phyloP scores from a whole-genome alignment of 2,113 vertebrate species.

The Nerophis ophidion region DNA sequence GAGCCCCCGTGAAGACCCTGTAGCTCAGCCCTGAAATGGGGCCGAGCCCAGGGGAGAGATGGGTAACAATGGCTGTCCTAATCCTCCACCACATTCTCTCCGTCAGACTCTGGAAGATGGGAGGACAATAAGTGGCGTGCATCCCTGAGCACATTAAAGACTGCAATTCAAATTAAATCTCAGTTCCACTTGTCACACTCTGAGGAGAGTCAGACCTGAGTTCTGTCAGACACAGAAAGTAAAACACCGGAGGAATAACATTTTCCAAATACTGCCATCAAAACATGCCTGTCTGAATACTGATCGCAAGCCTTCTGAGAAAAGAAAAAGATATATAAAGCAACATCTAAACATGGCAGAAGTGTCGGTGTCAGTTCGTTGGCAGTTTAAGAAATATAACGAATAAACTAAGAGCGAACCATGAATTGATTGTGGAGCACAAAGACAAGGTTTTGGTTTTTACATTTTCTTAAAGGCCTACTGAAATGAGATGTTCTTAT shows the following conservation, averaged over 20 bases:
- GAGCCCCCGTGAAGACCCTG: slow-evolving; percentile 41
- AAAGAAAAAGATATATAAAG: slow-evolving; percentile 31
- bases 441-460: neutral
- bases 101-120: slow-evolving; percentile 58
- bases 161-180: slow-evolving; percentile 69
- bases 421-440: too few species aligned
- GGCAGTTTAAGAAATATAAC: slow-evolving; percentile 21
- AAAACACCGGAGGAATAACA: slow-evolving; percentile 41
- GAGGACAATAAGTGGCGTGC: slow-evolving; percentile 62
- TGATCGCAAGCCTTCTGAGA: slow-evolving; percentile 47
- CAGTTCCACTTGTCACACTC: slow-evolving; percentile 69
- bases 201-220: slow-evolving; percentile 57
- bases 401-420: neutral
- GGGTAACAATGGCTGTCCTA: slow-evolving; percentile 30
- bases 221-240: slow-evolving; percentile 52
- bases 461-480: neutral
- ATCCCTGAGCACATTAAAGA: slow-evolving; percentile 67
- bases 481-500: too few species aligned
- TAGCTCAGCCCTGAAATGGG: slow-evolving; percentile 55
- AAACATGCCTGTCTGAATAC: slow-evolving; percentile 54
- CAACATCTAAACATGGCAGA: slow-evolving; percentile 28
- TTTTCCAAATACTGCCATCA: slow-evolving; percentile 53
- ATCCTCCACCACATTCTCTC: slow-evolving; percentile 46
- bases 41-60: slow-evolving; percentile 12
- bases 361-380: slow-evolving; percentile 26